A percentile compares a stretch with the other conserved stretches of the same genome.
These are phyloP conservation scores for Lithophane leautieri DNA, from an alignment of 2,888 invertebrate species.

Conservation along the genomic window DNA sequence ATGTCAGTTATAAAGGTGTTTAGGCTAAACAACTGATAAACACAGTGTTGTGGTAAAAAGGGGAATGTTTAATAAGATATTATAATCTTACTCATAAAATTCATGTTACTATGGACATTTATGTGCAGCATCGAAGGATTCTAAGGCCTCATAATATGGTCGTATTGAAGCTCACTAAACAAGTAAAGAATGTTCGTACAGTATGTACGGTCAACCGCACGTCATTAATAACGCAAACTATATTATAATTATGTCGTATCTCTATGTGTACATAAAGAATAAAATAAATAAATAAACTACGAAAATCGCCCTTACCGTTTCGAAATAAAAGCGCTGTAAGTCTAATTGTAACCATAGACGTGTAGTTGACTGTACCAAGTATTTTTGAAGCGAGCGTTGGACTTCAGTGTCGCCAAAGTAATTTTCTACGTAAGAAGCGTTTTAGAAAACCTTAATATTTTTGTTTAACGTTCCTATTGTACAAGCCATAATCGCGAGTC, in stretches of 20 bases:
- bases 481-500: conserved; percentile 66
- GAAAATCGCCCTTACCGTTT: background rate
- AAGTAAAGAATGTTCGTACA: conserved; percentile 1
- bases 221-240: background rate
- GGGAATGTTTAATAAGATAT: conserved; percentile 6
- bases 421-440: conserved; percentile 27
- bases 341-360: background rate
- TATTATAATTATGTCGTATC: too few species aligned
- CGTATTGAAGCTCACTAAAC: conserved; percentile 1
- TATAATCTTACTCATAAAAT: conserved; percentile 21
- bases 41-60: too few species aligned
- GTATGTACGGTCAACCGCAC: background rate
- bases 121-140: background rate
- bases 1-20: too few species aligned
- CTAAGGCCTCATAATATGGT: background rate
- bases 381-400: background rate
- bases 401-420: conserved; percentile 27
- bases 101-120: background rate
- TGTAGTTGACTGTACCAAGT: conserved; percentile 10
- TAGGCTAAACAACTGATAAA: too few species aligned
- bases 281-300: too few species aligned
- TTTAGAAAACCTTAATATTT: conserved; percentile 27
- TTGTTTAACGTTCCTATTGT: conserved; percentile 59
- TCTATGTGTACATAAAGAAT: too few species aligned
- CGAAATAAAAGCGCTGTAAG: background rate